Evolutionary conservation across 2,888 invertebrate species (phyloP), one percentile per base, ranked within the genome.

Genomic region (Nomada flava): DNA sequence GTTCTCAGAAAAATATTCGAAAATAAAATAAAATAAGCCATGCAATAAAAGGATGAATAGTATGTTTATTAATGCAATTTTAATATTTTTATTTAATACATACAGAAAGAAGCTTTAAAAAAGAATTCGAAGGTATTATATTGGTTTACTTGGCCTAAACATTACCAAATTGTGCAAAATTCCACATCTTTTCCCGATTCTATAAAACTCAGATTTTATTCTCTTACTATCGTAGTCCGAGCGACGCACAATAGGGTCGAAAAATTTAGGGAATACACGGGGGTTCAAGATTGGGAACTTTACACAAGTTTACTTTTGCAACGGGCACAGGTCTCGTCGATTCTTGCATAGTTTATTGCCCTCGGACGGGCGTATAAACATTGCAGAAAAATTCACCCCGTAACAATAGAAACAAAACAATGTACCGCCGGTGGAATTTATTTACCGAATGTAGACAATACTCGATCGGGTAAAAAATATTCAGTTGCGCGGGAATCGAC

Each of bases 271-370:
- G 13, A 13, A 29, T n/a, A 50, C 36, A 23, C 7, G 13, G 13
- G 26, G 57, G 2, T 18, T 11, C 26, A 15, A 26, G 29, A 36
- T 36, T 59, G 36, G 59, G 36, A 59, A 36, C 29, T 36, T 29
- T 36, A 15, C 59, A 4, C 26, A 26, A 26, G 26, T 26, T 26
- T 5, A 9, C 10, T 59, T 59, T 36, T n/a, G 59, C 59, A 36
- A 2, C 10, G 18, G 18, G n/a, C 7, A 0, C 29, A 2, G 36
- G 36, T 59, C 10, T 29, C 29, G 15, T 3, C 36, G 15, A 20
- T 68, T 23, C 53, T 53, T 53, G 53, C 36, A 68, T 55, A 68
- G 18, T 68, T 68, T 55, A 68, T 42, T 53, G 23, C 53, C 18
- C 10, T 18, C 11, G 5, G 15, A 5, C 23, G 5, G 3, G 5